Conservation (phyloP, 2,888 invertebrate genomes). For the Perizoma affinitatum region DNA sequence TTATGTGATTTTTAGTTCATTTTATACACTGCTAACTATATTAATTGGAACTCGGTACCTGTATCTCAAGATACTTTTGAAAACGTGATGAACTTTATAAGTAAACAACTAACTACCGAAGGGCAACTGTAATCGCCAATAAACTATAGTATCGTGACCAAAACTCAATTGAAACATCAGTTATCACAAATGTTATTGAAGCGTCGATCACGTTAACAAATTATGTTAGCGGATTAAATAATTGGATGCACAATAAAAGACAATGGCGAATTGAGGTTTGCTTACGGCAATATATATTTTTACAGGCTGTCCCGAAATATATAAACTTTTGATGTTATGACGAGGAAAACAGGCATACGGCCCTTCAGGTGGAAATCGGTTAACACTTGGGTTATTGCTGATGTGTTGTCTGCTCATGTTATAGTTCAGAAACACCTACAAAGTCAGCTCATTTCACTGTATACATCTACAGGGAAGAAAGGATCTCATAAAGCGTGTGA, state of each 20-base stretch:
- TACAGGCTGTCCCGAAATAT: too few relatives aligned
- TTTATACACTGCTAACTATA: too few relatives aligned
- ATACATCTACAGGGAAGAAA: too few relatives aligned
- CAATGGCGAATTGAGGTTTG: not conserved
- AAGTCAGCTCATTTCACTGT: too few relatives aligned
- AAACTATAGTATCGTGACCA: slow-evolving; percentile 45
- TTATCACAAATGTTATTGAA: slow-evolving; percentile 34
- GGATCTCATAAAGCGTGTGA: too few relatives aligned
- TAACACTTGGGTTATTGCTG: too few relatives aligned
- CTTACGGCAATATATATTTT: not conserved
- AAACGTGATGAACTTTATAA: slow-evolving; percentile 38
- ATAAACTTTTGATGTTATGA: too few relatives aligned
- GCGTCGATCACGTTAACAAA: slow-evolving; percentile 21
- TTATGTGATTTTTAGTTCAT: too few relatives aligned
- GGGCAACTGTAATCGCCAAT: slow-evolving; percentile 37
- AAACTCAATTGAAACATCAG: slow-evolving; percentile 38
- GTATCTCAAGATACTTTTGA: slow-evolving; percentile 18
- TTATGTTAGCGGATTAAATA: slow-evolving; percentile 13
- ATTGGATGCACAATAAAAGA: slow-evolving; percentile 17
- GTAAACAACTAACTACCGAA: slow-evolving; percentile 32
- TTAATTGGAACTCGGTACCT: not conserved
- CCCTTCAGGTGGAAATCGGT: too few relatives aligned
- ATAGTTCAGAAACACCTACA: too few relatives aligned
- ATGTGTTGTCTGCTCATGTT: too few relatives aligned
- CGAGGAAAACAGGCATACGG: too few relatives aligned